Evolutionary conservation across 2,113 vertebrate species (phyloP), one percentile per base, ranked within the genome.

Genomic region (Crotalus tigris): DNA sequence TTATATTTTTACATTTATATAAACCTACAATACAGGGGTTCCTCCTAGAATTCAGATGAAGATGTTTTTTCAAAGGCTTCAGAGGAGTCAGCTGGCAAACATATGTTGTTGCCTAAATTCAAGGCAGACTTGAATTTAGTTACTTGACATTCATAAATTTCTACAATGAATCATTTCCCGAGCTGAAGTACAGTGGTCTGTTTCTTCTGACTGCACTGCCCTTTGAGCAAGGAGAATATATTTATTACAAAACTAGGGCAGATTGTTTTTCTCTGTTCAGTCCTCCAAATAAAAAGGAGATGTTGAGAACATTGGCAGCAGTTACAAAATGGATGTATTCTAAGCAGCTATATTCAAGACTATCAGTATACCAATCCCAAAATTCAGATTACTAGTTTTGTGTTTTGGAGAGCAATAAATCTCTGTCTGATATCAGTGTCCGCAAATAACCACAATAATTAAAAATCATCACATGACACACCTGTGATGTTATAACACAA

Each of bases 61-160:
- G 44, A 69, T 61, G 3, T 3, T 91, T 91, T 88, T 33, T 91
- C 58, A 91, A 57, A 90, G 85, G 57, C 92, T 88, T 49, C 33
- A 55, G 21, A 75, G 55, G n/a, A 26, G 51, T 88, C 92, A 93
- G 87, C 69, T 93, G 92, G 87, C 61, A 87, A 91, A 88, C 58
- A 57, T 55, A 88, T 24, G 51, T 33, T 64, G 29, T 44, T 91
- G 51, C 51, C 85, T 75, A 91, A 33, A 55, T 59, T 87, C 59
- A 91, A 57, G 85, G n/a, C 89, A 69, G 81, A 91, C 39, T 91
- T 55, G 51, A 75, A 93, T 59, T 91, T 55, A 39, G 85, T 57
- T 58, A 88, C 51, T 93, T 91, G 85, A 88, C 85, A 93, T 91
- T 26, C 49, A 88, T 21, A 49, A 55, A 33, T 86, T 90, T 88